phyloP scores from a whole-genome alignment of 2,888 invertebrate species.

The Drosophila phalerata region DNA sequence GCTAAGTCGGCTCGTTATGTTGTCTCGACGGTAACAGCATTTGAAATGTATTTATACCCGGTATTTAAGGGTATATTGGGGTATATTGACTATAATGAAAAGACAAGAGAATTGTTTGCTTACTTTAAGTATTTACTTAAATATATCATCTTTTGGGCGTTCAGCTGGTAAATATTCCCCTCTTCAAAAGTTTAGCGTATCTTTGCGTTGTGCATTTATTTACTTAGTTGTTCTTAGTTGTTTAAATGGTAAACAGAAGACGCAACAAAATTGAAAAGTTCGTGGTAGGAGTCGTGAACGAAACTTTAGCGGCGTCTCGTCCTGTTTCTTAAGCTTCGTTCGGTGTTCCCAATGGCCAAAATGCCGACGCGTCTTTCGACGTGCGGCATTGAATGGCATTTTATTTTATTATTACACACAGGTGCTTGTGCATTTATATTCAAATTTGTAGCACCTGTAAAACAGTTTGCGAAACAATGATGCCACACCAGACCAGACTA shows the following conservation, averaged over 20 bases:
- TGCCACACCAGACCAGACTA: slow-evolving; percentile 50
- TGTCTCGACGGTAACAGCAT: slow-evolving; percentile 55
- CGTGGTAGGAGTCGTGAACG: slow-evolving; percentile 21
- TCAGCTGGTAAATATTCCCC: not conserved
- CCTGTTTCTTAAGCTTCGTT: not conserved
- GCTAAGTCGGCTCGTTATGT: slow-evolving; percentile 47
- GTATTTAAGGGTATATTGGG: not conserved
- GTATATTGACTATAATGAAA: slow-evolving; percentile 11
- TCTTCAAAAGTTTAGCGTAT: not conserved
- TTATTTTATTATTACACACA: slow-evolving; percentile 78
- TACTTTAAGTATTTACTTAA: not conserved
- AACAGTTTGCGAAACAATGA: slow-evolving; percentile 76
- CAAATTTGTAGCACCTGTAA: slow-evolving; percentile 79
- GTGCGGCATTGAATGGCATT: slow-evolving; percentile 71
- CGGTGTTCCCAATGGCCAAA: slow-evolving; percentile 44
- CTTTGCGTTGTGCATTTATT: not conserved
- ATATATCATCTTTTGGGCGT: not conserved
- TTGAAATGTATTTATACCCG: slow-evolving; percentile 41
- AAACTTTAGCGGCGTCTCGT: slow-evolving; percentile 42
- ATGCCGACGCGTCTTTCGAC: slow-evolving; percentile 53
- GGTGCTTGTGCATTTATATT: slow-evolving; percentile 74
- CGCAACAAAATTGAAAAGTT: slow-evolving; percentile 61
- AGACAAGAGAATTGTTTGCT: not conserved
- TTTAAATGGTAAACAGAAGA: slow-evolving; percentile 21
- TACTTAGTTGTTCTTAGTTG: slow-evolving; percentile 2